These are phyloP conservation scores for Aporophyla lueneburgensis DNA, from an alignment of 2,888 invertebrate species.

Conservation along the genomic window DNA sequence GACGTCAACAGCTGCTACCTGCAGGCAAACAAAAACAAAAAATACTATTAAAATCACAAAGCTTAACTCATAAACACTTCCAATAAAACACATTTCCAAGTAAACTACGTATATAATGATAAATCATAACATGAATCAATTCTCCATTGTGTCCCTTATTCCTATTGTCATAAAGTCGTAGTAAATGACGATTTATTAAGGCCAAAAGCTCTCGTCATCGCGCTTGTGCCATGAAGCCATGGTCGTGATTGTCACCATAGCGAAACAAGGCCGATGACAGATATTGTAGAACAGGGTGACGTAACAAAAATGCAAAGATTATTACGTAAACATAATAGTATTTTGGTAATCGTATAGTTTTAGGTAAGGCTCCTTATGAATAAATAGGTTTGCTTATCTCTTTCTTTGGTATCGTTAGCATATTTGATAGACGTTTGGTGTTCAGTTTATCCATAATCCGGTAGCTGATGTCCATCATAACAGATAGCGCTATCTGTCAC, in stretches of 20 bases:
- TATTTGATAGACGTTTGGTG: conserved; percentile 16
- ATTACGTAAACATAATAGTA: conserved; percentile 56
- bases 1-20: conserved; percentile 90
- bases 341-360: conserved; percentile 41
- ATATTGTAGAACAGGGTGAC: conserved; percentile 61
- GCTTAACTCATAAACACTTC: conserved; percentile 16
- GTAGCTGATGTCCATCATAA: conserved; percentile 35
- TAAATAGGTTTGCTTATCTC: conserved; percentile 32
- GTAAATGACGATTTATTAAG: conserved; percentile 56
- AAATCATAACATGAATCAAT: conserved; percentile 49
- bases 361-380: conserved; percentile 5
- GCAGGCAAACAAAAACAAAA: conserved; percentile 72
- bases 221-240: conserved; percentile 60
- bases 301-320: conserved; percentile 59
- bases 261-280: conserved; percentile 66
- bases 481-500: conserved; percentile 53
- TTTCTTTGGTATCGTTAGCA: conserved; percentile 9
- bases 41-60: conserved; percentile 41
- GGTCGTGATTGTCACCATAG: conserved; percentile 70
- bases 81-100: conserved; percentile 47
- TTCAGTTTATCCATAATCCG: conserved; percentile 34
- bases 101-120: conserved; percentile 44
- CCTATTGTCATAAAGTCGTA: conserved; percentile 47
- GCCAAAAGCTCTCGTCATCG: conserved; percentile 71
- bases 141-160: conserved; percentile 52